Percentiles rank a stretch among this genome's conserved stretches.
Evolutionary conservation across 2,797 vertebrate species (phyloP).

Genomic region (Carapus acus): DNA sequence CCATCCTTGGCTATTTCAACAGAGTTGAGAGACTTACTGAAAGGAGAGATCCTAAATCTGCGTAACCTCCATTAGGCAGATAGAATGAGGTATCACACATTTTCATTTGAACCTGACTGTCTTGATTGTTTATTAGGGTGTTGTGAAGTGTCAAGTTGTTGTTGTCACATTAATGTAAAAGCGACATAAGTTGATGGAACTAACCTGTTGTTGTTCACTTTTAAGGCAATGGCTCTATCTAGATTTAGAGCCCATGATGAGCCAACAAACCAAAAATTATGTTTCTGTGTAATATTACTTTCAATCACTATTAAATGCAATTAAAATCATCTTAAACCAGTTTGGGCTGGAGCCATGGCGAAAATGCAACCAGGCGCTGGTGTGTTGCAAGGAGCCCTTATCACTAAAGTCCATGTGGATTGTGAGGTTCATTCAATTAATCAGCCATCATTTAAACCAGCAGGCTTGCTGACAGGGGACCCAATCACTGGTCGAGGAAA

Average conservation of each 20-base stretch:
- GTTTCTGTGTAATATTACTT: too few relatives aligned
- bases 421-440: slow-evolving; percentile 70
- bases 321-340: slow-evolving; percentile 34
- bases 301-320: slow-evolving; percentile 26
- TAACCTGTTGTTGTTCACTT: slow-evolving; percentile 25
- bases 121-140: too few relatives aligned
- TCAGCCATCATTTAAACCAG: slow-evolving; percentile 69
- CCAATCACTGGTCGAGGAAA: slow-evolving; percentile 56
- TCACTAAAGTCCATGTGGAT: slow-evolving; percentile 54
- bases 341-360: slow-evolving; percentile 32
- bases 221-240: slow-evolving; percentile 32
- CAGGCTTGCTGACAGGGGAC: slow-evolving; percentile 63
- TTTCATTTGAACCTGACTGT: slow-evolving; percentile 66
- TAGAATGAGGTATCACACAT: slow-evolving; percentile 64
- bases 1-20: slow-evolving; percentile 55
- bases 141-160: slow-evolving; percentile 48
- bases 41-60: slow-evolving; percentile 57
- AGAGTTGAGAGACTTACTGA: slow-evolving; percentile 58
- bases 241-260: slow-evolving; percentile 23
- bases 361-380: slow-evolving; percentile 31
- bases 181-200: slow-evolving; percentile 30
- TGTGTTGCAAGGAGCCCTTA: slow-evolving; percentile 47
- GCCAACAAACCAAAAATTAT: slow-evolving; percentile 23
- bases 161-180: slow-evolving; percentile 50
- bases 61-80: slow-evolving; percentile 56